Evolutionary conservation across 2,888 invertebrate species (phyloP), one percentile per base, ranked within the genome.

Genomic region (Caenorhabditis sp.): DNA sequence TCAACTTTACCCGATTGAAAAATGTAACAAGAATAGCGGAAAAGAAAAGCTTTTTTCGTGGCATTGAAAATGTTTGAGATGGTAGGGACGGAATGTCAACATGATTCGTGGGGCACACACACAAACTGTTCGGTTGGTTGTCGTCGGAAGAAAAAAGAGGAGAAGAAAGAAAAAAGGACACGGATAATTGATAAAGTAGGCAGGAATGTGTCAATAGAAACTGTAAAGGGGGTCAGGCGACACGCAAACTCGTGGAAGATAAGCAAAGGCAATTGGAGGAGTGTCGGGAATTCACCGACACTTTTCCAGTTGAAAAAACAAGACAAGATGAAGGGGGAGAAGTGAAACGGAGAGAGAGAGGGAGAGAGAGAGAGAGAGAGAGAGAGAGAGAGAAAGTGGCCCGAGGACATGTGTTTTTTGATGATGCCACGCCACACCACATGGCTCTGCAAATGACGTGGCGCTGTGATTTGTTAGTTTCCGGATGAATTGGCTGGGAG

Each of bases 161-260:
- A 35, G 46, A 26, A 26, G 26, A n/a, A 24, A 20, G 41, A 26
- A 43, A 45, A 46, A 45, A 45, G 41, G 30, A 62, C 50, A 62
- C 50, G 62, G 63, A 63, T 63, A 63, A 55, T 53, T 63, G 63
- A 63, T 53, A 63, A 53, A 63, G 45, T 22, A 45, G 43, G 43
- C 35, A 45, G 39, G 27, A 61, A 50, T 30, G 62, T 62, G 62
- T 52, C 52, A 50, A 22, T 52, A 46, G 24, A 46, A 13, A 9
- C n/a, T n/a, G n/a, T 30, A 26, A 26, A 59, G 48, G 61, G 50
- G 50, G 61, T 62, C 62, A 62, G 39, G 39, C 52, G 62, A 43
- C 27, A 46, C 41, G 43, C 17, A 30, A 50, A 30, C 30, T 30
- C 11, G 26, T 55, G 9, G 17, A 2, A 35, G 22, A 20, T 35